Evolutionary conservation across 2,888 invertebrate species (phyloP).

Genomic region (Diogma glabrata): DNA sequence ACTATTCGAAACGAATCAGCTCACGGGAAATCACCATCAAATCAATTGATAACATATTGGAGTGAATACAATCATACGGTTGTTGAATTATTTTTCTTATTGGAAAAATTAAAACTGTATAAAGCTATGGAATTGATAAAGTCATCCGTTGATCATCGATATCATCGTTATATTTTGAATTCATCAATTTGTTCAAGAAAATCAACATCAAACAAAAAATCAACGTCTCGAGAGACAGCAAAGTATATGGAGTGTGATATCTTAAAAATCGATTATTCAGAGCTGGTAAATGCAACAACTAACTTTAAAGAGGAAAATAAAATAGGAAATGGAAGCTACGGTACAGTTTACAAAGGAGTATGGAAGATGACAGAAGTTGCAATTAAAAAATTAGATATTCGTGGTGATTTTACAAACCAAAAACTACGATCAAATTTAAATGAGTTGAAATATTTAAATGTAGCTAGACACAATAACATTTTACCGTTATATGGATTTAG

Average conservation of each 20-base stretch:
- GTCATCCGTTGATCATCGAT: too few species aligned
- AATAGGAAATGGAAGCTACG: conserved; percentile 84
- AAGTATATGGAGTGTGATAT: conserved; percentile 43
- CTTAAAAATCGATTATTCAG: conserved; percentile 66
- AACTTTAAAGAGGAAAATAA: conserved; percentile 61
- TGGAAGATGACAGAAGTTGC: conserved; percentile 85
- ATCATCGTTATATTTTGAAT: too few species aligned
- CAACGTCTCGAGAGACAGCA: conserved; percentile 32
- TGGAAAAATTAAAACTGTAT: neutral
- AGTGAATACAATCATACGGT: conserved; percentile 73
- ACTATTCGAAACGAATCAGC: too few species aligned
- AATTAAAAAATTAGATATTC: conserved; percentile 65
- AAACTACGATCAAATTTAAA: conserved; percentile 54
- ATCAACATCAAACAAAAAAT: too few species aligned
- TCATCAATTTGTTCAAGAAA: too few species aligned
- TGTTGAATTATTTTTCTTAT: conserved; percentile 51
- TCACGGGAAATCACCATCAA: conserved; percentile 58
- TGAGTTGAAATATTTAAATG: conserved; percentile 66
- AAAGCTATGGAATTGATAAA: too few species aligned
- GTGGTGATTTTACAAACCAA: conserved; percentile 40
- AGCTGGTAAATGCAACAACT: conserved; percentile 63
- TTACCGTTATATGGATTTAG: conserved; percentile 80
- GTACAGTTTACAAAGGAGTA: conserved; percentile 75
- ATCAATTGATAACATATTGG: conserved; percentile 66
- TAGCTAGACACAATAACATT: conserved; percentile 83